These are phyloP conservation scores for Albula goreensis DNA, from an alignment of 2,113 vertebrate genomes.

Conservation along the genomic window DNA sequence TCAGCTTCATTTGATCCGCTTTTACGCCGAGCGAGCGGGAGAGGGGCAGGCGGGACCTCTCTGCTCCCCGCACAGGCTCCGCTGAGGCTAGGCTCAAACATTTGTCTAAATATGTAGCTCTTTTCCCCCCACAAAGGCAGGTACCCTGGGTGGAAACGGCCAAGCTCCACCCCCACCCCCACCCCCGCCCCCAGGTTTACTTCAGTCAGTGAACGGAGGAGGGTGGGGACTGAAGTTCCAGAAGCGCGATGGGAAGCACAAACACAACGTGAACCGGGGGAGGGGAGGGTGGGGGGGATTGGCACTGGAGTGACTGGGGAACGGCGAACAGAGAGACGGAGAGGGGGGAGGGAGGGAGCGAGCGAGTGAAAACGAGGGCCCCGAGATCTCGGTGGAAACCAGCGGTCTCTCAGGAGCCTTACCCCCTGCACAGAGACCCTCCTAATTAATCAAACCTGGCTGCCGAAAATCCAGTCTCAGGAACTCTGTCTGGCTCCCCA, in stretches of 20 bases:
- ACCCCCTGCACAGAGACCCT: conserved; percentile 78
- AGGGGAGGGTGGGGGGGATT: not conserved
- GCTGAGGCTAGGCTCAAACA: conserved; percentile 48
- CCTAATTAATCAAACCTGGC: conserved; percentile 91
- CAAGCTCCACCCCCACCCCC: conserved; percentile 27
- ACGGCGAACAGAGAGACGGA: not conserved
- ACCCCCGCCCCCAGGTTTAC: conserved; percentile 24
- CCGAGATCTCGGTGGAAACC: conserved; percentile 6
- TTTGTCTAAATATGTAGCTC: conserved; percentile 51
- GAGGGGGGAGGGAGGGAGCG: not conserved
- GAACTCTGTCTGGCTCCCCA: conserved; percentile 77
- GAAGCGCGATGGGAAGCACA: conserved; percentile 46
- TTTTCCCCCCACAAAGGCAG: conserved; percentile 56
- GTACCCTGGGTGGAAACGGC: conserved; percentile 51
- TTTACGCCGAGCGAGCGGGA: not conserved
- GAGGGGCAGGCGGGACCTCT: not conserved
- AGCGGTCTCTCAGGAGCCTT: conserved; percentile 81
- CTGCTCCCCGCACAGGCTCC: not conserved
- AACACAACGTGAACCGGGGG: conserved; percentile 38
- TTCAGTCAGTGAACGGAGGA: conserved; percentile 33
- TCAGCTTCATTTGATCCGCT: conserved; percentile 9
- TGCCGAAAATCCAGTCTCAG: conserved; percentile 78
- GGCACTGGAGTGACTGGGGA: not conserved
- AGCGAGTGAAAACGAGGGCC: not conserved
- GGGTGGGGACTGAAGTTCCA: conserved; percentile 27